Percentiles rank a stretch among this genome's conserved stretches.
Conservation (phyloP, 2,888 invertebrate species). For the Euclidia mi region DNA sequence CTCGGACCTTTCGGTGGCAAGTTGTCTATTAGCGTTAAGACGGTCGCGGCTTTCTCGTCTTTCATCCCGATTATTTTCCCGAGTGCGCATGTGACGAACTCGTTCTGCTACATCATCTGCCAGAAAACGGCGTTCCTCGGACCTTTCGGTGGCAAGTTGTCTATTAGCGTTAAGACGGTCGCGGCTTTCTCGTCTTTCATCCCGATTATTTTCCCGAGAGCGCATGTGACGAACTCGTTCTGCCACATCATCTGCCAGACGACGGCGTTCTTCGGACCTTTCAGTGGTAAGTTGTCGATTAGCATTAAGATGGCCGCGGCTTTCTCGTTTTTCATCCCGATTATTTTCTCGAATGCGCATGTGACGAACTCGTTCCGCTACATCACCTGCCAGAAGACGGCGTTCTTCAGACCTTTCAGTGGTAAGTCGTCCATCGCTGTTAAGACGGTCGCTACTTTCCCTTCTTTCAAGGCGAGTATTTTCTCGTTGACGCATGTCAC, state of each 20-base stretch:
- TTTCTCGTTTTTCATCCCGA: conserved; percentile 16
- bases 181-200: too few relatives aligned
- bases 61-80: too few relatives aligned
- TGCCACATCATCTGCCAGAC: too few relatives aligned
- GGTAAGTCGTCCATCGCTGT: conserved; percentile 6
- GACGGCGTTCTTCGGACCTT: conserved; percentile 16
- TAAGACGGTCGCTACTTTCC: conserved; percentile 10
- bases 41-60: too few relatives aligned
- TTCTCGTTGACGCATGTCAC: conserved; percentile 17
- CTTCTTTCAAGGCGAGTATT: conserved; percentile 14
- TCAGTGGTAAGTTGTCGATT: conserved; percentile 10
- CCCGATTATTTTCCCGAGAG: too few relatives aligned
- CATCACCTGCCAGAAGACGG: background rate
- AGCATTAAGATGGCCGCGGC: conserved; percentile 4
- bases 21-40: too few relatives aligned
- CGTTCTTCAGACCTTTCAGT: conserved; percentile 18
- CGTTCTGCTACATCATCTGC: too few relatives aligned
- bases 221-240: too few relatives aligned
- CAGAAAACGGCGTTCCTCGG: conserved; percentile 7
- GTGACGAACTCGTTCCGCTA: conserved; percentile 17
- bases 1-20: too few relatives aligned
- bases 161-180: too few relatives aligned
- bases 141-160: too few relatives aligned
- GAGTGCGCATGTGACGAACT: too few relatives aligned
- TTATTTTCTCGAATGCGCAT: conserved; percentile 14